Percentiles rank a stretch among this genome's conserved stretches.
Conservation (phyloP, 2,888 invertebrate species). For the Phengaris alcon region DNA sequence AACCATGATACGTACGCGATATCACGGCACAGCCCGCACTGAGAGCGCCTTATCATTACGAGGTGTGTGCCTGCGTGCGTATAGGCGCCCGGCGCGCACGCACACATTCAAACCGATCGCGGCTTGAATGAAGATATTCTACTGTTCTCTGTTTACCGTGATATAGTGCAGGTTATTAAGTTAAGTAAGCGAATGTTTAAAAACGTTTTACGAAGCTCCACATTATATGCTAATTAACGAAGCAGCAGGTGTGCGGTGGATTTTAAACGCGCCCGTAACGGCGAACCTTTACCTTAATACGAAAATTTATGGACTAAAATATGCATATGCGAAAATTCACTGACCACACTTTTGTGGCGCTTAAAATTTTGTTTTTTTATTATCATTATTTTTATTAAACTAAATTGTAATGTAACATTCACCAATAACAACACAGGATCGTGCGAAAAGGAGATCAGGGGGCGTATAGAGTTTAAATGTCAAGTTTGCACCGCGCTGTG, state of each 20-base stretch:
- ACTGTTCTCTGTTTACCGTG: not conserved
- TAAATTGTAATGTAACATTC: no score
- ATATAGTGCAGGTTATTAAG: not conserved
- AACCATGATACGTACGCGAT: no score
- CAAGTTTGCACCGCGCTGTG: no score
- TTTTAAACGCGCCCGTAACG: slow-evolving; percentile 12
- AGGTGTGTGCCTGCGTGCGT: no score
- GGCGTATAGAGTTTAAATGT: no score
- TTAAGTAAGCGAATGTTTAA: not conserved
- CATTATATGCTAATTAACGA: slow-evolving; percentile 5
- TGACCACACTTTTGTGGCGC: not conserved
- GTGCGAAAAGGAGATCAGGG: no score
- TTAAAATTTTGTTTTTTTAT: not conserved
- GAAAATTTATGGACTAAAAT: slow-evolving; percentile 25
- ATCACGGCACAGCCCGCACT: no score
- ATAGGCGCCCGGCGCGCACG: no score
- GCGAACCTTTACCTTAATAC: slow-evolving; percentile 1
- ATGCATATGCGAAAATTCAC: slow-evolving; percentile 17
- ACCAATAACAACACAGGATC: no score
- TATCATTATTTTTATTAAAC: no score
- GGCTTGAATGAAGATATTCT: not conserved
- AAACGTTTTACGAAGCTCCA: slow-evolving; percentile 21
- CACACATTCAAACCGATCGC: not conserved
- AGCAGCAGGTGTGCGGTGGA: slow-evolving; percentile 1
- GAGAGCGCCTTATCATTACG: no score